These are phyloP conservation scores for Ceratoteleas bidentatus DNA, from an alignment of 1,140 invertebrate species.

Conservation along the genomic window DNA sequence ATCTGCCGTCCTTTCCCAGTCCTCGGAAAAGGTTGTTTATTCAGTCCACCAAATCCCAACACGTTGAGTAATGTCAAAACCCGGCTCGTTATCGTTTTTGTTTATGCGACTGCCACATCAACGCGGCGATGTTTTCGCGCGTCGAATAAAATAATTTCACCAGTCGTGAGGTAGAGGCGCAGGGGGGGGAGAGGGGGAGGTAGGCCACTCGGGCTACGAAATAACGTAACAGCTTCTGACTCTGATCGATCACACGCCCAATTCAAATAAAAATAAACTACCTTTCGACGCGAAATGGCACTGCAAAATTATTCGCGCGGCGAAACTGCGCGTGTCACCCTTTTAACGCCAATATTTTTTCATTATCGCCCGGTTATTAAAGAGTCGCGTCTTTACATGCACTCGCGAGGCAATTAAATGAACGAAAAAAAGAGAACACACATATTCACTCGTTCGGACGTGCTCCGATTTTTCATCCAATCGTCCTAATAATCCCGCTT, in stretches of 20 bases:
- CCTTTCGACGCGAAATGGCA: conserved; percentile 59
- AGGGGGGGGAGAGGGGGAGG: too few species aligned
- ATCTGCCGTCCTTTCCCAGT: conserved; percentile 27
- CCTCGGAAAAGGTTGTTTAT: conserved; percentile 52
- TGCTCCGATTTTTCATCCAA: conserved; percentile 2
- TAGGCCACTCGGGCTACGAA: conserved; percentile 22
- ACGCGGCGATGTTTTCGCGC: conserved; percentile 45
- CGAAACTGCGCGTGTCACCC: conserved; percentile 48
- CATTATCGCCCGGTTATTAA: conserved; percentile 56
- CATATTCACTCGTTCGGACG: neutral
- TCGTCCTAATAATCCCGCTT: neutral
- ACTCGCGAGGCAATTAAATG: conserved; percentile 27
- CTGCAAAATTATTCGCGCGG: conserved; percentile 55
- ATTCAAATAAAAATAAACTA: conserved; percentile 67
- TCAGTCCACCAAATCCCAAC: conserved; percentile 55
- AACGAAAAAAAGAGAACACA: conserved; percentile 3
- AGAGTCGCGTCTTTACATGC: conserved; percentile 32
- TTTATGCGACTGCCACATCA: conserved; percentile 63
- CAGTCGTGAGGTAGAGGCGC: too few species aligned
- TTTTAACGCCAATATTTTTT: conserved; percentile 66
- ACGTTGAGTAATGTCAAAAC: conserved; percentile 62
- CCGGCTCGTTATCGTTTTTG: conserved; percentile 64
- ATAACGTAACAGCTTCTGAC: conserved; percentile 59
- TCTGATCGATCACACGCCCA: conserved; percentile 62
- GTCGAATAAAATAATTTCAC: conserved; percentile 58